Evolutionary conservation across 1,140 invertebrate genomes (phyloP), one percentile per base, ranked within the genome.

Genomic region (Leptinotarsa lineolata): DNA sequence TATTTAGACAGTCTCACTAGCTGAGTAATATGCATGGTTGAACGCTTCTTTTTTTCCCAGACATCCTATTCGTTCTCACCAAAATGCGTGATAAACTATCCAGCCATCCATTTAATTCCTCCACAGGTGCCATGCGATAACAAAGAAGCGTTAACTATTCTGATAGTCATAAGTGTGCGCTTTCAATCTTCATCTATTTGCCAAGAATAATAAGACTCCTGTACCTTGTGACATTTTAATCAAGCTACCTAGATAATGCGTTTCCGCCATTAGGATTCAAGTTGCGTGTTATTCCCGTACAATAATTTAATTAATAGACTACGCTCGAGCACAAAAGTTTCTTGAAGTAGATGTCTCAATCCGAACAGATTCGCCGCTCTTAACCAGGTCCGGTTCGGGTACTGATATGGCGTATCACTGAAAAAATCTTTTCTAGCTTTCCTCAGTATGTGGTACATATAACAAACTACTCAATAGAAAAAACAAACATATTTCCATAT

Each of bases 161-260:
- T 54, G 48, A n/a, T 54, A 16, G 48, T 54, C 48, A 54, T 54
- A 54, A 54, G 48, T 54, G 2, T 18, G n/a, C n/a, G 48, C 48
- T 18, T 15, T 54, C 48, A 13, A 54, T 54, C 48, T 54, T 54
- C 48, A 54, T 54, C 48, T 54, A 54, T 54, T 54, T 54, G 48
- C 16, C 48, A 54, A 15, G 48, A 54, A n/a, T 54, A 54, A 54
- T 54, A 54, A 54, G 48, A 54, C 48, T 15, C 2, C 16, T 54
- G 15, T 54, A 54, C 48, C 48, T 54, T 54, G 48, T 54, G 48
- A 54, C 48, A 54, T 54, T 54, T 54, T 54, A 54, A 54, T 54
- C 48, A 54, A 54, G 48, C 48, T 54, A 5, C 15, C 16, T 54
- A 54, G 48, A 54, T 54, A 54, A 54, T 54, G 48, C 48, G 12